These are phyloP conservation scores for Numida meleagris DNA, from an alignment of 2,113 vertebrate species.

Conservation along the genomic window DNA sequence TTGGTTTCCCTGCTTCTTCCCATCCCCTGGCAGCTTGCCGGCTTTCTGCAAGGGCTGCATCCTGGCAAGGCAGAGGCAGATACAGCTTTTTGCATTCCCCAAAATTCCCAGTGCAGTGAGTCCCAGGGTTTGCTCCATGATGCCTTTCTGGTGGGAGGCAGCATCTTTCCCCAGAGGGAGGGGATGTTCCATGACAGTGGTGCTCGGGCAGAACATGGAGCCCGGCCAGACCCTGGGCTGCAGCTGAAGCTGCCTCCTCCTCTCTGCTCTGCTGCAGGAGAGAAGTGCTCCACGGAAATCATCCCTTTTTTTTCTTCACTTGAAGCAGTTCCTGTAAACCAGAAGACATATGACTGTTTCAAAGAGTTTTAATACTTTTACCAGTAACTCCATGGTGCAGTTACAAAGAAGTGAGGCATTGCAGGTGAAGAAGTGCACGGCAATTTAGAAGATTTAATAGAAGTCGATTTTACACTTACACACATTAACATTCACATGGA, in stretches of 20 bases:
- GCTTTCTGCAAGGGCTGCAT: background rate
- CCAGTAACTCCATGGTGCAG: slow-evolving; percentile 33
- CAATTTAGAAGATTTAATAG: slow-evolving; percentile 74
- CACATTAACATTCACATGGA: slow-evolving; percentile 64
- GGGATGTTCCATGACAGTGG: fast-evolving
- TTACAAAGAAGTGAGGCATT: slow-evolving; percentile 26
- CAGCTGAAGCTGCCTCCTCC: background rate
- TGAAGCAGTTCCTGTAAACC: slow-evolving; percentile 70
- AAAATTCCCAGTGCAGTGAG: background rate
- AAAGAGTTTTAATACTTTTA: slow-evolving; percentile 70
- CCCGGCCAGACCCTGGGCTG: background rate
- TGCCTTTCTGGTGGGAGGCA: background rate
- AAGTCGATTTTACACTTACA: slow-evolving; percentile 68
- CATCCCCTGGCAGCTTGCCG: background rate
- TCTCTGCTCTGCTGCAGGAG: background rate
- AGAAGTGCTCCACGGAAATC: slow-evolving; percentile 1
- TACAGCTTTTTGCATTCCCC: background rate
- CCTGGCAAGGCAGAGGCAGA: background rate
- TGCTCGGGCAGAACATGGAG: background rate
- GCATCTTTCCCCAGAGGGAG: background rate
- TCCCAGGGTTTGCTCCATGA: background rate
- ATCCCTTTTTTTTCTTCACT: background rate
- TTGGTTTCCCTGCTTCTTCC: background rate
- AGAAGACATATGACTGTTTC: slow-evolving; percentile 54
- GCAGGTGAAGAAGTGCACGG: slow-evolving; percentile 54